Conservation (phyloP, 2,113 vertebrate species). For the Suncus etruscus region DNA sequence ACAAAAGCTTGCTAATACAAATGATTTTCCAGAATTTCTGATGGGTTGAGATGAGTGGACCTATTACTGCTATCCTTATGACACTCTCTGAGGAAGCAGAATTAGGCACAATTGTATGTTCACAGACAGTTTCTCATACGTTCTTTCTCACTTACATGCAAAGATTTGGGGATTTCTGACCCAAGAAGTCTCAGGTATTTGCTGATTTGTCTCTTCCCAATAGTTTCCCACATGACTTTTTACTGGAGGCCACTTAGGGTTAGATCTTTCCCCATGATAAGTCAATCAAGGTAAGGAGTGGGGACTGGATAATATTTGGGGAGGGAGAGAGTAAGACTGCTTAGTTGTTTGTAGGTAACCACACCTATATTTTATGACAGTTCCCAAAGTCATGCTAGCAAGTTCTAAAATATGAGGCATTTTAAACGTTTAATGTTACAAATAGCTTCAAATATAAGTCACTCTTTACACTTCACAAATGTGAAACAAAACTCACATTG, state of each 20-base stretch:
- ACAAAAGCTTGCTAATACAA: background rate
- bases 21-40: background rate
- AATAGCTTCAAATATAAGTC: slow-evolving; percentile 3
- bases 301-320: no score
- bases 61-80: no score
- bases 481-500: slow-evolving; percentile 8
- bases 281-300: background rate
- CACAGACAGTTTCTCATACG: background rate
- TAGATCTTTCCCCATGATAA: no score
- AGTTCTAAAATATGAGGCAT: background rate
- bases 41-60: background rate
- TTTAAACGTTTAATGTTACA: slow-evolving; percentile 7
- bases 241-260: background rate
- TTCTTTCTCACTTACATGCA: background rate
- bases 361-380: background rate
- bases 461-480: background rate
- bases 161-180: background rate
- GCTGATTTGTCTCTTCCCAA: background rate
- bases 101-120: background rate
- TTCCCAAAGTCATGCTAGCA: background rate
- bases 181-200: background rate
- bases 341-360: background rate
- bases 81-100: no score
- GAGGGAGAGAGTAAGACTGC: background rate
- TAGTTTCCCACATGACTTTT: background rate